phyloP scores from a whole-genome alignment of 2,888 invertebrate species.

The Crossocerus cetratus region DNA sequence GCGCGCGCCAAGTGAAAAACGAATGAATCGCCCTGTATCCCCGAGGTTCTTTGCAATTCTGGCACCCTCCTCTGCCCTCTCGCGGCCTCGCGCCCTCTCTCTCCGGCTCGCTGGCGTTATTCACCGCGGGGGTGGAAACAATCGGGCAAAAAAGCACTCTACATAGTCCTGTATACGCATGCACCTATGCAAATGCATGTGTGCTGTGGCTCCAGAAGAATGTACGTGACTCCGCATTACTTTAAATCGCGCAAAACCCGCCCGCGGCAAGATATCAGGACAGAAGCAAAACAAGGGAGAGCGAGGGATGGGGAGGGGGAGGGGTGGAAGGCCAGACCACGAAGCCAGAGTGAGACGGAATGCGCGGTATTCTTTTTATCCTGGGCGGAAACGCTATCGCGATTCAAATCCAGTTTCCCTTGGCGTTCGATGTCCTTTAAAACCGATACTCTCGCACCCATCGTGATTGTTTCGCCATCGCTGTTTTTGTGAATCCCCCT shows the following conservation, averaged over 20 bases:
- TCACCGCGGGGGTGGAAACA: constrained; percentile 2
- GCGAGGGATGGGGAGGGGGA: background rate
- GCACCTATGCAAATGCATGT: background rate
- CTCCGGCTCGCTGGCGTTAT: background rate
- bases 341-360: no score
- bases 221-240: constrained; percentile 28
- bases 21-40: background rate
- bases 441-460: no score
- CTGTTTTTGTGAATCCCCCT: no score
- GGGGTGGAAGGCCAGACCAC: no score
- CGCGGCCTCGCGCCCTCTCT: no score
- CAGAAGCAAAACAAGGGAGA: background rate
- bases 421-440: no score
- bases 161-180: background rate
- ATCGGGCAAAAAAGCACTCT: background rate
- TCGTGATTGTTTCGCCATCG: no score
- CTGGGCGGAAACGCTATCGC: no score
- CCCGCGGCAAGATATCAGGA: background rate
- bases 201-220: constrained; percentile 1
- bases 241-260: constrained; percentile 18
- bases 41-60: background rate
- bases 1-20: background rate
- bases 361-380: no score
- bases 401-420: no score
- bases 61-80: background rate